Evolutionary conservation across 2,113 vertebrate species (phyloP).

Genomic region (Chloroceryle aenea): DNA sequence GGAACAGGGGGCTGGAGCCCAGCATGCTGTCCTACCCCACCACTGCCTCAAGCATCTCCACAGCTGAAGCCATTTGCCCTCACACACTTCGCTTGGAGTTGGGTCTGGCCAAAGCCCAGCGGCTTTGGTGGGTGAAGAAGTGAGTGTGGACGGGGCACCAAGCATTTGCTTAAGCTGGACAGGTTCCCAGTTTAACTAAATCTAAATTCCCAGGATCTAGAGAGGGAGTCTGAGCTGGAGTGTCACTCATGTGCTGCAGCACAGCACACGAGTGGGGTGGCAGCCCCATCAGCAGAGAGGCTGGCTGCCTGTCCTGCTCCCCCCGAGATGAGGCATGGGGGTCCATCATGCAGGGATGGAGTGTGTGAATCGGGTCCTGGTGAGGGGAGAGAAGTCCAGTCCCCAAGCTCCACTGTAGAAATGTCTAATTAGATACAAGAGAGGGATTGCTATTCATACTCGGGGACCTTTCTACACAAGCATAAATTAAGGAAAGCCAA

Average conservation of each 20-base stretch:
- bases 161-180: background rate
- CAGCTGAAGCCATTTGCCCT: background rate
- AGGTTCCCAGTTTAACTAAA: background rate
- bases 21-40: fast-evolving
- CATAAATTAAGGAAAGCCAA: slow-evolving; percentile 41
- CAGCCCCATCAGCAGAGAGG: no score
- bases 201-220: background rate
- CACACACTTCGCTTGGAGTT: fast-evolving
- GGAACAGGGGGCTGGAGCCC: background rate
- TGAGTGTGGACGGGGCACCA: fast-evolving
- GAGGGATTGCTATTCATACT: background rate
- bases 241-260: fast-evolving
- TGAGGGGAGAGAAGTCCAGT: background rate
- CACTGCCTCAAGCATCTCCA: background rate
- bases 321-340: background rate
- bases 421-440: slow-evolving; percentile 9
- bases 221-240: background rate
- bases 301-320: background rate
- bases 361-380: fast-evolving
- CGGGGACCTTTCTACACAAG: slow-evolving; percentile 1
- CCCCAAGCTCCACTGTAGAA: background rate
- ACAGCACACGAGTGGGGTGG: no score
- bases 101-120: background rate
- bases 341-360: background rate
- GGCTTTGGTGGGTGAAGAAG: background rate